A percentile compares a stretch with the other conserved stretches of the same genome.
phyloP scores from a whole-genome alignment of 2,888 invertebrate genomes.

The Eristalis tenax region DNA sequence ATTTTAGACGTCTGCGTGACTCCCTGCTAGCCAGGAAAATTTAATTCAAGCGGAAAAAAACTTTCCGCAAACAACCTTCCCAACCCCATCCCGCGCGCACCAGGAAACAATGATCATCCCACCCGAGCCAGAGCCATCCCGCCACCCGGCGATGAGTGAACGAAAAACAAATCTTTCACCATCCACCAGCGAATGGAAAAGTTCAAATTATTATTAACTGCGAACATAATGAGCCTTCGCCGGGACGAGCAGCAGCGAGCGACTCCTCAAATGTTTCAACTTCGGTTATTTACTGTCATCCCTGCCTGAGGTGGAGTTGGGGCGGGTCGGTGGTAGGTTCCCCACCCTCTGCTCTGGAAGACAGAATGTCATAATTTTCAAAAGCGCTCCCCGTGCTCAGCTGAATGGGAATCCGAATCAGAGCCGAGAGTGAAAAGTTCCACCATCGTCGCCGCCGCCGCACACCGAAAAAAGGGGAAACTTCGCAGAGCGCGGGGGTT shows the following conservation, averaged over 20 bases:
- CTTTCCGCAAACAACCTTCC: constrained; percentile 52
- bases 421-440: constrained; percentile 59
- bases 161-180: constrained; percentile 17
- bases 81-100: constrained; percentile 24
- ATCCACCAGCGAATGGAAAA: constrained; percentile 58
- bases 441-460: constrained; percentile 2
- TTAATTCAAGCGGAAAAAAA: constrained; percentile 64
- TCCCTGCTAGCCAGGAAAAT: constrained; percentile 42
- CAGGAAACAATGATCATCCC: constrained; percentile 60
- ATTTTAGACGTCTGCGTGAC: constrained; percentile 48
- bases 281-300: constrained; percentile 70
- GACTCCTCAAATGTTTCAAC: constrained; percentile 66
- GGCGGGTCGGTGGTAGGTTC: neutral
- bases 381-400: constrained; percentile 60
- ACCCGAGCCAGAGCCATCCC: neutral
- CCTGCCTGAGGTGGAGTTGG: constrained; percentile 6
- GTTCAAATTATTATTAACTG: constrained; percentile 72
- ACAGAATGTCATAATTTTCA: constrained; percentile 71
- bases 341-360: too few species aligned
- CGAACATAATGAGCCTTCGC: constrained; percentile 67
- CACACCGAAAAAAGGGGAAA: constrained; percentile 37
- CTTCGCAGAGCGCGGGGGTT: constrained; percentile 31
- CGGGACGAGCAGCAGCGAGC: constrained; percentile 31
- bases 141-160: neutral
- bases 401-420: constrained; percentile 8